phyloP scores from a whole-genome alignment of 2,113 vertebrate species.

The Saccopteryx bilineata region DNA sequence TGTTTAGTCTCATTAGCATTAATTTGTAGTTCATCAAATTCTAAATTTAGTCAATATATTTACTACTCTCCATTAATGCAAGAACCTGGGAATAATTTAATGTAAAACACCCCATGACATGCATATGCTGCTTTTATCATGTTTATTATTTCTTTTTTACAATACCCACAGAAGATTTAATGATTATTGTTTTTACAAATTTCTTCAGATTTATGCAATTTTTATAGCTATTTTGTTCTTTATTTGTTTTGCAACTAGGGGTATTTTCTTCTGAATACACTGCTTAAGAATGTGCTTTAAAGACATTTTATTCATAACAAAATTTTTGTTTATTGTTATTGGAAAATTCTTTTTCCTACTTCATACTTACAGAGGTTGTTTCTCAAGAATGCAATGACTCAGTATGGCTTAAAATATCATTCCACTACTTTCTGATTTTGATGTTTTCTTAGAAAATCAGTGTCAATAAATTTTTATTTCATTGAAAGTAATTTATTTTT shows the following conservation, averaged over 20 bases:
- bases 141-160: neutral
- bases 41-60: neutral
- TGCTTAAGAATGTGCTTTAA: neutral
- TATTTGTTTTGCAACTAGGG: neutral
- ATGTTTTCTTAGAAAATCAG: neutral
- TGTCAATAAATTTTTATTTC: neutral
- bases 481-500: neutral
- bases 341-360: neutral
- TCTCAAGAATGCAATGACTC: neutral
- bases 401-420: neutral
- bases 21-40: neutral
- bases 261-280: neutral
- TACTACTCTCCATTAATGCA: neutral
- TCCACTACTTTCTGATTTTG: neutral
- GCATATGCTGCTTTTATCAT: neutral
- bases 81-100: neutral
- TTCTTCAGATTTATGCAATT: neutral
- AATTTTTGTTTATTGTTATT: neutral
- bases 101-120: neutral
- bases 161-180: neutral
- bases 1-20: neutral
- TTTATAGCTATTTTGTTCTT: neutral
- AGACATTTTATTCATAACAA: neutral
- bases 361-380: neutral
- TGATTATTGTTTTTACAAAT: neutral